Conservation (phyloP, 2,113 vertebrate genomes). For the Theristicus caerulescens region DNA sequence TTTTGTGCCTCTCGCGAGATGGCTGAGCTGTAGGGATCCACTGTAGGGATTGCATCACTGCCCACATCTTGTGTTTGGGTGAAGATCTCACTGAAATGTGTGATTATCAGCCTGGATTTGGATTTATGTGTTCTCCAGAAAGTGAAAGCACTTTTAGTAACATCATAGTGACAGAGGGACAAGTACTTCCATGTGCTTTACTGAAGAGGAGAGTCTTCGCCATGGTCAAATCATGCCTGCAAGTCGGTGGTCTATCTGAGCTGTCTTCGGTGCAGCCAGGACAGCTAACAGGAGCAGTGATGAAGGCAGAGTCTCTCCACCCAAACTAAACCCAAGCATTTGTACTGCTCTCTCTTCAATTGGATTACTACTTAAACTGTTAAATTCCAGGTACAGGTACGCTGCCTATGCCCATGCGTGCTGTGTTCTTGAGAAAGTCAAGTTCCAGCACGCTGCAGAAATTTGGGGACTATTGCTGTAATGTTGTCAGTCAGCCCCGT, state of each 20-base stretch:
- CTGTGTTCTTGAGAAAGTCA: no score
- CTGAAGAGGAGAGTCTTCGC: background rate
- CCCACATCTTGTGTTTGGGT: background rate
- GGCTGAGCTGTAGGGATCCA: background rate
- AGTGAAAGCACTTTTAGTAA: background rate
- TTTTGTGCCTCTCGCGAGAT: background rate
- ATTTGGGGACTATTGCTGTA: background rate
- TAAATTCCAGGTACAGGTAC: no score
- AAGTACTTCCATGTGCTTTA: background rate
- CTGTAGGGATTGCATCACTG: background rate
- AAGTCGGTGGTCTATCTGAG: background rate
- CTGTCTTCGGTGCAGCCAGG: no score
- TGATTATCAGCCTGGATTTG: background rate
- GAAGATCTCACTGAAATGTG: background rate
- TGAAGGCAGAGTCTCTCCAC: background rate
- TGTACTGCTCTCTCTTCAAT: background rate
- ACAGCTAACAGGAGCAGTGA: no score
- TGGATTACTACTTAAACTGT: no score
- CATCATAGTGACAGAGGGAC: background rate
- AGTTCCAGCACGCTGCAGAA: background rate
- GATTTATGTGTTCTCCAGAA: background rate
- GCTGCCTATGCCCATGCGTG: background rate
- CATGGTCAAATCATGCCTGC: background rate
- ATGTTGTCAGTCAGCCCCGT: fast-evolving
- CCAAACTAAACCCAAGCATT: background rate